Conservation (phyloP, 2,113 vertebrate genomes). For the Pogona vitticeps region DNA sequence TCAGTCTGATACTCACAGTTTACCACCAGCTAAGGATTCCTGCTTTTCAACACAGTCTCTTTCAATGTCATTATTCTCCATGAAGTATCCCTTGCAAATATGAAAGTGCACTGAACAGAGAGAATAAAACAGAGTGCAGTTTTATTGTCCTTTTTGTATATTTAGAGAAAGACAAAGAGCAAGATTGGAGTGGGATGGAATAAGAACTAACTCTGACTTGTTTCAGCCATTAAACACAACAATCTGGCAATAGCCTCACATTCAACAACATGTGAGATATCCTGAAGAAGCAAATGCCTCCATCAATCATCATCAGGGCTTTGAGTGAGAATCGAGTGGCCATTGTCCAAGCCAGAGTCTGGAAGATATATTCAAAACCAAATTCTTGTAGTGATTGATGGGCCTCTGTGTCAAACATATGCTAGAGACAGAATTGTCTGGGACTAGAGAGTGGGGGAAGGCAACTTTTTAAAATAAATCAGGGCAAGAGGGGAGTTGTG, state of each 20-base stretch:
- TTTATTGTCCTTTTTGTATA: not conserved
- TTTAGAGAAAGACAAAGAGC: not conserved
- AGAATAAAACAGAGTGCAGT: not conserved
- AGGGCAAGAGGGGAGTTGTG: not conserved
- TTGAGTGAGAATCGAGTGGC: not conserved
- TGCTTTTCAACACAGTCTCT: not conserved
- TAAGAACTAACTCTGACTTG: too few species aligned
- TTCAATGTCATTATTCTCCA: not conserved
- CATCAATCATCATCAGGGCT: not conserved
- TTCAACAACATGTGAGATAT: not conserved
- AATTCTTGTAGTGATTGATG: conserved; percentile 29
- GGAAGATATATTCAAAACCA: not conserved
- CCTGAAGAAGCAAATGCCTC: not conserved
- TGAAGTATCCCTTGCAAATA: not conserved
- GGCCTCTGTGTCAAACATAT: not conserved
- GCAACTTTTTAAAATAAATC: conserved; percentile 25
- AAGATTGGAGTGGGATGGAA: too few species aligned
- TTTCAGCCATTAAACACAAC: conserved; percentile 26
- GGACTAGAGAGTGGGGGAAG: not conserved
- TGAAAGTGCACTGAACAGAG: not conserved
- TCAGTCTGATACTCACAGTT: too few species aligned
- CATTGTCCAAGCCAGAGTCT: conserved; percentile 27
- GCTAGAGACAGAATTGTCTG: not conserved
- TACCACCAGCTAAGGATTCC: not conserved
- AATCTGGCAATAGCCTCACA: conserved; percentile 1